phyloP scores from a whole-genome alignment of 2,113 vertebrate species.

The Petroica traversi region DNA sequence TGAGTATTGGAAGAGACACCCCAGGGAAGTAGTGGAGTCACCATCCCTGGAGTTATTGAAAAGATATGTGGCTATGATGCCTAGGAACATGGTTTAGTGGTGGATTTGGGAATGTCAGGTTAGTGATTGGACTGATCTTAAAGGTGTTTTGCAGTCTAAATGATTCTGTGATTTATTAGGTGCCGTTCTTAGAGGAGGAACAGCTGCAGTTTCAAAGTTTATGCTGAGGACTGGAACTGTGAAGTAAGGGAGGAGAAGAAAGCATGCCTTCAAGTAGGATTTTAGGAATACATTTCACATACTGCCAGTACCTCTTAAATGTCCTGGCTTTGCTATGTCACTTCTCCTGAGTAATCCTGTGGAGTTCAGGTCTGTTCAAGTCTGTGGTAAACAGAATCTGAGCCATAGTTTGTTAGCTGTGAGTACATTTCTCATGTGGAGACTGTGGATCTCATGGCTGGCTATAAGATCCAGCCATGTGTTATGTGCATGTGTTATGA shows the following conservation, averaged over 20 bases:
- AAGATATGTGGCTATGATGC: accelerated
- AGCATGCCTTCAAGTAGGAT: background rate
- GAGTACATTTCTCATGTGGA: background rate
- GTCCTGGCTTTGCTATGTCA: background rate
- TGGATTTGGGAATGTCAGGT: background rate
- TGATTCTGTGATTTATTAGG: background rate
- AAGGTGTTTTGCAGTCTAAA: background rate
- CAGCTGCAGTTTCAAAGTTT: background rate
- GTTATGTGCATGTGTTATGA: accelerated
- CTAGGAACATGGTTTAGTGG: background rate
- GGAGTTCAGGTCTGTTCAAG: background rate
- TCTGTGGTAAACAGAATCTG: background rate
- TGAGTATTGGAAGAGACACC: background rate
- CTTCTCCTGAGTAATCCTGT: background rate
- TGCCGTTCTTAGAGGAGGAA: background rate
- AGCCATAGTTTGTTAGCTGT: background rate
- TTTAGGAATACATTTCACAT: background rate
- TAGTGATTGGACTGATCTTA: background rate
- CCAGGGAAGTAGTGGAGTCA: background rate
- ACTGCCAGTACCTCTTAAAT: background rate
- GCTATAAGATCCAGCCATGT: too few relatives aligned
- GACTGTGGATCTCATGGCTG: background rate
- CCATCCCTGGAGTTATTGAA: background rate
- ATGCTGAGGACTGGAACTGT: background rate
- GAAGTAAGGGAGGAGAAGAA: background rate